A percentile compares a stretch with the other conserved stretches of the same genome.
Evolutionary conservation across 2,888 invertebrate genomes (phyloP).

Genomic region (Limulus polyphemus): DNA sequence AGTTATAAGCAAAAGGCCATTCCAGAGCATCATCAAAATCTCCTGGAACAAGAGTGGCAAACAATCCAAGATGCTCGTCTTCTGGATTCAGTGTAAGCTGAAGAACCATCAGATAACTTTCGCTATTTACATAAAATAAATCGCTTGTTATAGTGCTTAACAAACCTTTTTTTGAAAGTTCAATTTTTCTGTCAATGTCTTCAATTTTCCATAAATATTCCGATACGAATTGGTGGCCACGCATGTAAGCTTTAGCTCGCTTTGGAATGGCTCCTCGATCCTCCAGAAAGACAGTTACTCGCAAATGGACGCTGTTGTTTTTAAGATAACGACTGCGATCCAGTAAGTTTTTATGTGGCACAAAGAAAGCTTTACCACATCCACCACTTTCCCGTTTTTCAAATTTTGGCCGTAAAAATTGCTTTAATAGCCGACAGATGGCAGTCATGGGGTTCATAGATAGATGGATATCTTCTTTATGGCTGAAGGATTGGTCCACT

Average conservation of each 20-base stretch:
- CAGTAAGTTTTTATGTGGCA: conserved; percentile 6
- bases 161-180: conserved; percentile 3
- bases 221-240: conserved; percentile 28
- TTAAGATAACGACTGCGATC: conserved; percentile 9
- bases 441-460: conserved; percentile 21
- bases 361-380: conserved; percentile 18
- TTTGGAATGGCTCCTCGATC: conserved; percentile 11
- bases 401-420: conserved; percentile 19
- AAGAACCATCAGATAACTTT: conserved; percentile 15
- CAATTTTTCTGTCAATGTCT: conserved; percentile 20
- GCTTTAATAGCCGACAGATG: conserved; percentile 21
- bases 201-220: conserved; percentile 26
- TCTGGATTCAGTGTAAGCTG: conserved; percentile 9
- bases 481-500: conserved; percentile 7
- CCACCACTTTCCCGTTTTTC: conserved; percentile 16
- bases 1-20: conserved; percentile 25
- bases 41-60: conserved; percentile 11
- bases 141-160: conserved; percentile 8
- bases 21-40: conserved; percentile 13
- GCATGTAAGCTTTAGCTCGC: conserved; percentile 19
- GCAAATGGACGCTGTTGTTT: conserved; percentile 14
- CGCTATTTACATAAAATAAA: conserved; percentile 14
- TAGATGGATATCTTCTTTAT: conserved; percentile 6
- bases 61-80: conserved; percentile 15
- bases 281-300: conserved; percentile 20